These are phyloP conservation scores for Celastrina argiolus DNA, from an alignment of 2,888 invertebrate genomes.

Conservation along the genomic window DNA sequence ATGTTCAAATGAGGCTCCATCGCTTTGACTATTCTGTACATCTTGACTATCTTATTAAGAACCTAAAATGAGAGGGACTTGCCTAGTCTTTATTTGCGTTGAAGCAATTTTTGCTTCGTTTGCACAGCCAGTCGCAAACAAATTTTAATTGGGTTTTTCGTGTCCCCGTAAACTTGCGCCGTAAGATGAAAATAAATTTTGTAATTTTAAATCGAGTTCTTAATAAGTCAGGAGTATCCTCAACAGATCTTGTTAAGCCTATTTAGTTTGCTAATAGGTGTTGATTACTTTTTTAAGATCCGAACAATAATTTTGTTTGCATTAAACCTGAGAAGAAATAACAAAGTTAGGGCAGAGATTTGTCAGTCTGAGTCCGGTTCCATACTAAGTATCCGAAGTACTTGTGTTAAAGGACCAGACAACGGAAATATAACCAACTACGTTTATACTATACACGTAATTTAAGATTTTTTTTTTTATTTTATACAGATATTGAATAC, in stretches of 20 bases:
- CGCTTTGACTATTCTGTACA: constrained; percentile 60
- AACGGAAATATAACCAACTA: too few species aligned
- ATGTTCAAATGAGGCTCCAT: constrained; percentile 42
- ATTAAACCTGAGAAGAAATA: too few species aligned
- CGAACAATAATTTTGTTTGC: background rate
- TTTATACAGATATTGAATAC: too few species aligned
- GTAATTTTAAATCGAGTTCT: constrained; percentile 34
- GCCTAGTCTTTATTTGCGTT: constrained; percentile 66
- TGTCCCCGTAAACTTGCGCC: constrained; percentile 60
- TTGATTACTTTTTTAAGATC: background rate
- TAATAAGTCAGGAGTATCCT: constrained; percentile 28
- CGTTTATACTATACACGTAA: too few species aligned
- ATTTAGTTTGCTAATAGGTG: background rate
- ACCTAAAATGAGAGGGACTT: constrained; percentile 68
- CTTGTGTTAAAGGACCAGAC: too few species aligned
- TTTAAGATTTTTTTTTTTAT: too few species aligned
- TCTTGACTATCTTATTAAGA: constrained; percentile 72
- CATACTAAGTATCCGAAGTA: too few species aligned
- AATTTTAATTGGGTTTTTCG: constrained; percentile 71
- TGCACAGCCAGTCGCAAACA: constrained; percentile 69
- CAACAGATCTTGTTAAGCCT: constrained; percentile 10
- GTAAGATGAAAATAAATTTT: constrained; percentile 49
- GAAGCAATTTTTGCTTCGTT: constrained; percentile 62
- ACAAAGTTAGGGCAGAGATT: too few species aligned
- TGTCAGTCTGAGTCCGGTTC: too few species aligned